A percentile compares a stretch with the other conserved stretches of the same genome.
Evolutionary conservation across 2,113 vertebrate species (phyloP).

Genomic region (Zosterops borbonicus): DNA sequence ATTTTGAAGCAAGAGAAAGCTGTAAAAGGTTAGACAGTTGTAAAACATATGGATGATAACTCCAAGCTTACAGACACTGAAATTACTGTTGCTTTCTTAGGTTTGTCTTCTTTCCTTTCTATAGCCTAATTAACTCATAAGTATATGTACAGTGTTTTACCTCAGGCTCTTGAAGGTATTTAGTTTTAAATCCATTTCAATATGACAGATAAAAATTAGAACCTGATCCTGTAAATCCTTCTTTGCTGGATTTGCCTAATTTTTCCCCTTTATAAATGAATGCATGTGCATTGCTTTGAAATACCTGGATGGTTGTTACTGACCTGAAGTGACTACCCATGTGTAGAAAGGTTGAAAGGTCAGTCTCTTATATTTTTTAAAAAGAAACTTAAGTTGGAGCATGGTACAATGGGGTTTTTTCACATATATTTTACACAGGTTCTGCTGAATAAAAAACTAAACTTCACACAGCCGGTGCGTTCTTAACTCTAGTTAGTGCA

Average conservation of each 20-base stretch:
- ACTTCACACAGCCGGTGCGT: neutral
- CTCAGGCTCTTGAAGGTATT: neutral
- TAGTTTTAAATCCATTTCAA: neutral
- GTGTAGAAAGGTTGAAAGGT: neutral
- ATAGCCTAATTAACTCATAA: neutral
- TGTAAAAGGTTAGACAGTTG: neutral
- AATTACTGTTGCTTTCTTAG: neutral
- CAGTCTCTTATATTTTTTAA: accelerated
- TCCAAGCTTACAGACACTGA: neutral
- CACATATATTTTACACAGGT: neutral
- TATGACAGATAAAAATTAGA: neutral
- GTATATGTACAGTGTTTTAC: neutral
- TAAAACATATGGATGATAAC: neutral
- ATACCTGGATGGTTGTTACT: neutral
- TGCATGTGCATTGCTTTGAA: neutral
- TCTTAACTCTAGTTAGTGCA: neutral
- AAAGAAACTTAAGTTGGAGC: neutral
- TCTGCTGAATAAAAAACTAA: neutral
- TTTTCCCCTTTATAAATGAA: neutral
- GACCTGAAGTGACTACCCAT: neutral
- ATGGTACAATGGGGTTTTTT: neutral
- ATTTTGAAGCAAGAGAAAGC: neutral
- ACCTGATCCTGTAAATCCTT: neutral
- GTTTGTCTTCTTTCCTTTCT: neutral
- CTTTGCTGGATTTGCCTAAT: neutral